Evolutionary conservation across 2,113 vertebrate species (phyloP).

Genomic region (Apistogramma diplotaenia): DNA sequence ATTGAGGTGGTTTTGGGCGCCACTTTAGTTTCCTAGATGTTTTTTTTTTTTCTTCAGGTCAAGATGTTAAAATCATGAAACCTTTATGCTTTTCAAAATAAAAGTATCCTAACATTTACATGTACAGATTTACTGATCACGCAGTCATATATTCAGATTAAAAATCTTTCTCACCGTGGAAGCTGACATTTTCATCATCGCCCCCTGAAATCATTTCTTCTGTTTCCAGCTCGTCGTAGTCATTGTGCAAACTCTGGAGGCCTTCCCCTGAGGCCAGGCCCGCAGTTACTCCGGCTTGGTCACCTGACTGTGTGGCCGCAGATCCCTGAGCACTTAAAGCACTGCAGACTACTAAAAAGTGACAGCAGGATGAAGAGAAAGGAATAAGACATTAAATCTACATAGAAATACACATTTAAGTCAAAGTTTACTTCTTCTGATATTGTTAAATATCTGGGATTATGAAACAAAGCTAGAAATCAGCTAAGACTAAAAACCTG

Average conservation of each 20-base stretch:
- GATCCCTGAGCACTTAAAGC: conserved; percentile 38
- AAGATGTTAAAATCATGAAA: background rate
- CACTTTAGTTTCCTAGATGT: background rate
- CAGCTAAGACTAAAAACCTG: background rate
- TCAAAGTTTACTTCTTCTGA: background rate
- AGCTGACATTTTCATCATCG: background rate
- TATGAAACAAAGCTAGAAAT: background rate
- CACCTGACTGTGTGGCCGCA: conserved; percentile 41
- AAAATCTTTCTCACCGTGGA: conserved; percentile 37
- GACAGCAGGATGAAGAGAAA: background rate
- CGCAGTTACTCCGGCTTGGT: conserved; percentile 40
- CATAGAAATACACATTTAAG: background rate
- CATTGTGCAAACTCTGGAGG: conserved; percentile 36
- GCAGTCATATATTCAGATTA: background rate
- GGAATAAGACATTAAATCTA: background rate
- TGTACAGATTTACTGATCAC: background rate
- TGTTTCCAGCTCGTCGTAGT: conserved; percentile 59
- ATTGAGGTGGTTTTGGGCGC: background rate
- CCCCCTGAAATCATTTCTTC: conserved; percentile 58
- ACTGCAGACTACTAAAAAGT: conserved; percentile 49
- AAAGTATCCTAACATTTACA: background rate
- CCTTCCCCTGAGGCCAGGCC: conserved; percentile 67
- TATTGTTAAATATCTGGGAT: background rate
- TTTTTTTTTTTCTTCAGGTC: background rate
- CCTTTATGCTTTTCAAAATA: background rate